Conservation (phyloP, 2,113 vertebrate species). For the Grammomys dolichurus region DNA sequence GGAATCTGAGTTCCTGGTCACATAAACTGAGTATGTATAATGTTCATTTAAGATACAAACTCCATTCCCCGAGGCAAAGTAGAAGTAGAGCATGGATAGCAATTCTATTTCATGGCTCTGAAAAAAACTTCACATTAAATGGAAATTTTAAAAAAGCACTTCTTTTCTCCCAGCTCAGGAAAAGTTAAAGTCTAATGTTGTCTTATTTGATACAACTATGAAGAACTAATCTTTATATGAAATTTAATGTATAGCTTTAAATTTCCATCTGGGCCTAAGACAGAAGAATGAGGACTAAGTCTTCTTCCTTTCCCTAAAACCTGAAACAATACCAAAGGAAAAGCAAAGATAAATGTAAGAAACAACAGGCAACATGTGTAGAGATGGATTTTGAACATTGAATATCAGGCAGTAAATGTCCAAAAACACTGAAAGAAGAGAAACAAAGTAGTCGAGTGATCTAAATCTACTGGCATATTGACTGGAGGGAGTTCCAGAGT, state of each 20-base stretch:
- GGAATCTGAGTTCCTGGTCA: background rate
- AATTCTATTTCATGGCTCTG: background rate
- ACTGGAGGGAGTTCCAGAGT: background rate
- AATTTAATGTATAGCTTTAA: background rate
- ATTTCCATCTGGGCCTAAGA: background rate
- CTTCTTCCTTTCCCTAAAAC: background rate
- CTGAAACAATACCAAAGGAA: background rate
- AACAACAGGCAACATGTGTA: background rate
- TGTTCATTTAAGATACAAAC: background rate
- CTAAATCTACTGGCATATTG: background rate
- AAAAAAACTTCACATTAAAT: background rate
- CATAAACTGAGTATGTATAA: background rate
- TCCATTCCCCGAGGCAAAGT: background rate
- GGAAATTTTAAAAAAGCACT: background rate
- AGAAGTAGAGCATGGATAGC: background rate
- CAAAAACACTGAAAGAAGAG: background rate
- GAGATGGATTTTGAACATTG: background rate
- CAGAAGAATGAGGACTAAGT: background rate
- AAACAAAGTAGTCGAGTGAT: background rate
- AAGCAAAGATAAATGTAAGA: background rate
- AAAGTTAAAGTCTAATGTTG: background rate
- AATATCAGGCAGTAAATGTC: background rate
- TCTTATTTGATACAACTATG: background rate
- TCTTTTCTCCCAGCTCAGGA: background rate
- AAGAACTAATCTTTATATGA: conserved; percentile 4